Evolutionary conservation across 2,888 invertebrate genomes (phyloP).

Genomic region (Odiellus spinosus): DNA sequence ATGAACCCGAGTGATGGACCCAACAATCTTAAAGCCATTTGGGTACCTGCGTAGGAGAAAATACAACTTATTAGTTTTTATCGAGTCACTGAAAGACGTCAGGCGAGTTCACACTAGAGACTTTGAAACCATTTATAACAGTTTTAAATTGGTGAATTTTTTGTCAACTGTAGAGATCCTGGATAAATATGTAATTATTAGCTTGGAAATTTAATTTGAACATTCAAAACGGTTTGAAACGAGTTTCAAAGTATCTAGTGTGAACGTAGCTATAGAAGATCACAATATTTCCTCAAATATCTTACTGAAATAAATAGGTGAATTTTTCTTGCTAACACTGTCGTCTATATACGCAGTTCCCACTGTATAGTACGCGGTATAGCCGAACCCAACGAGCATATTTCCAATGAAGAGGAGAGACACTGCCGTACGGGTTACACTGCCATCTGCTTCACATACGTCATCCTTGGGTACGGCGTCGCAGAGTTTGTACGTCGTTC

Average conservation of each 20-base stretch:
- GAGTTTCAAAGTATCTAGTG: no score
- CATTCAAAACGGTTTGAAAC: no score
- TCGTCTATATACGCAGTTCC: slow-evolving; percentile 18
- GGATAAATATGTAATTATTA: no score
- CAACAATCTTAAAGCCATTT: slow-evolving; percentile 17
- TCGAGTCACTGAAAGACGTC: neutral
- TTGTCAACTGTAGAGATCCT: no score
- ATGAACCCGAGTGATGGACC: slow-evolving; percentile 21
- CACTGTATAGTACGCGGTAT: slow-evolving; percentile 15
- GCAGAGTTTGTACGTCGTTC: slow-evolving; percentile 5
- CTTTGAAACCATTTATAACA: no score
- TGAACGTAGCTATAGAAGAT: no score
- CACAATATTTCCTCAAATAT: no score
- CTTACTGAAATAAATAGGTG: slow-evolving; percentile 15
- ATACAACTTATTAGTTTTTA: neutral
- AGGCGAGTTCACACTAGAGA: no score
- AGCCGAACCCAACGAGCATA: slow-evolving; percentile 19
- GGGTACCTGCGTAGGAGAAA: slow-evolving; percentile 13
- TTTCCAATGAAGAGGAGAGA: slow-evolving; percentile 14
- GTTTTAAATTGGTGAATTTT: no score
- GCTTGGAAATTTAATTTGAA: no score
- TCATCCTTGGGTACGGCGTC: slow-evolving; percentile 3
- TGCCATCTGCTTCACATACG: neutral
- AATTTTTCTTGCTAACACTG: slow-evolving; percentile 17
- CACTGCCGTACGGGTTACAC: slow-evolving; percentile 11